phyloP scores from a whole-genome alignment of 2,797 vertebrate genomes.

The Phaenicophaeus curvirostris region DNA sequence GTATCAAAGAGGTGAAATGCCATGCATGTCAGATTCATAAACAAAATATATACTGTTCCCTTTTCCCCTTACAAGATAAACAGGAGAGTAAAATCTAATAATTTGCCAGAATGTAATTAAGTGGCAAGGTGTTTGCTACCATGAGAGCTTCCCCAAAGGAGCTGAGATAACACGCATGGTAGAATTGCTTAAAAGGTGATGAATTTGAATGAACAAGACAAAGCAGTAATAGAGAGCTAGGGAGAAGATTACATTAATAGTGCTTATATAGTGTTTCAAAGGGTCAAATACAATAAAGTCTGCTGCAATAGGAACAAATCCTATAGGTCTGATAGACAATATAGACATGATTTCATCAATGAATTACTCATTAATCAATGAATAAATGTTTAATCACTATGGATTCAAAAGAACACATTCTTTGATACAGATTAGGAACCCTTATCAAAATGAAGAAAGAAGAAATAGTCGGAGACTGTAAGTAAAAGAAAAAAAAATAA shows the following conservation, averaged over 20 bases:
- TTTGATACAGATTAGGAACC: not conserved
- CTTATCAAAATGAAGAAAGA: not conserved
- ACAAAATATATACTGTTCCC: not conserved
- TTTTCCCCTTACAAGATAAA: slow-evolving; percentile 1
- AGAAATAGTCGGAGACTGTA: not conserved
- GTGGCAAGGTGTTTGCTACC: slow-evolving; percentile 4
- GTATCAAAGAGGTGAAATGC: not conserved
- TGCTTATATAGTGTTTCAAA: not conserved
- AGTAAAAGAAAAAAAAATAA: not conserved
- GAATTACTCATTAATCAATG: not conserved
- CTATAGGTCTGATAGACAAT: not conserved
- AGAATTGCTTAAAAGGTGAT: slow-evolving; percentile 31
- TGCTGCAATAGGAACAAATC: not conserved
- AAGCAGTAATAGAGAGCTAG: not conserved
- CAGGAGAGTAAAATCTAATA: not conserved
- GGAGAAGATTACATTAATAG: not conserved
- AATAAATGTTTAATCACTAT: not conserved
- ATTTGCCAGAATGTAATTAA: slow-evolving; percentile 41
- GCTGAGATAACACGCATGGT: not conserved
- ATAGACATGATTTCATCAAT: not conserved
- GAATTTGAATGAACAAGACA: not conserved
- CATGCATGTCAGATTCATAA: not conserved
- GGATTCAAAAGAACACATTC: not conserved
- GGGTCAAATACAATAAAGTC: not conserved
- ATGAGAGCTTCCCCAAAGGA: not conserved